Base-by-base conservation (phyloP, 2,113 vertebrate species). In the Hypocryptadius cinnamomeus region DNA sequence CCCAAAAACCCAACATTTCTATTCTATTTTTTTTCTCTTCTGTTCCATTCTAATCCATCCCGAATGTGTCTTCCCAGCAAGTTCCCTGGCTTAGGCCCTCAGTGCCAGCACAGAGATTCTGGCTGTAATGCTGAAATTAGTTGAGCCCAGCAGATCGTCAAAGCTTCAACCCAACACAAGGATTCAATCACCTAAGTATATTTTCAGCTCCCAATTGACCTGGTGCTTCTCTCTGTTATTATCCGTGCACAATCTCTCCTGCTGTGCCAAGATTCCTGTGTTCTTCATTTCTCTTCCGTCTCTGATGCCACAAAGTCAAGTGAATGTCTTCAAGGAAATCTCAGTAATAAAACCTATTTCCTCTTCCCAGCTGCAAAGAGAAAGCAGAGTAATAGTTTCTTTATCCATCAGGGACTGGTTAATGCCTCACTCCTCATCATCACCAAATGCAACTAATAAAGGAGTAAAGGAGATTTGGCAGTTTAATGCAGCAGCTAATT, bases 391-490 rank as follows among this genome's bases (percentile, higher is more conserved):
- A 93, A 95, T 94, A 84, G 81, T 94, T 96, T 91, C 89, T 91
- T 86, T 95, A 93, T 95, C 84, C 94, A 93, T 88, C 78, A 66
- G 94, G 95, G 94, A 96, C 87, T 0, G 10, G 92, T 93, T 93
- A 95, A 96, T 92, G 90, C 84, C 90, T 96, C 60, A 9, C 81
- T 96, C 94, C 78, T 96, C 93, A 93, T 95, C 90, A 94, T 96
- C 94, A 95, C 95, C 94, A 92, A 96, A 95, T 82, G 79, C 90
- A 93, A 88, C 90, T 93, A 95, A 96, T 96, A 95, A 94, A 92
- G 89, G 95, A 94, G 92, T 83, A 95, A 95, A 95, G 89, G 93
- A 94, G 92, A 96, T 96, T 95, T 95, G 95, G 95, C 96, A 95
- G 94, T 92, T 95, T 93, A 95, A 96, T 95, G 90, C 82, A 89